Evolutionary conservation across 2,113 vertebrate species (phyloP).

Genomic region (Vulpes lagopus): DNA sequence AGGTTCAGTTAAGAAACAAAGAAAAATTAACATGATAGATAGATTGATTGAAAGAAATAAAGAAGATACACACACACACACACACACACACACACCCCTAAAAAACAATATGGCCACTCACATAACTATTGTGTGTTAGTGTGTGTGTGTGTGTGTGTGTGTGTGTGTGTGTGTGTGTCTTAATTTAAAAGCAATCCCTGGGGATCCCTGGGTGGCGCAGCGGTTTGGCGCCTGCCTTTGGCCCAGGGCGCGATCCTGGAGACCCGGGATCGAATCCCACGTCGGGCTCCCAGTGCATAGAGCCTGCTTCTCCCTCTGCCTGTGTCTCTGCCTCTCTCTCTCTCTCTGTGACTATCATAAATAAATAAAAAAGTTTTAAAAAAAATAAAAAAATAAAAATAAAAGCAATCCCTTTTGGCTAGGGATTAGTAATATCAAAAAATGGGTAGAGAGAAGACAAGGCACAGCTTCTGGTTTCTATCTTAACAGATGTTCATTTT

Average conservation of each 20-base stretch:
- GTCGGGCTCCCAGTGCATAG: too few relatives aligned
- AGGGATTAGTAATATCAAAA: background rate
- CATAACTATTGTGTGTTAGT: background rate
- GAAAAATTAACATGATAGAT: background rate
- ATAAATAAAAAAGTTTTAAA: too few relatives aligned
- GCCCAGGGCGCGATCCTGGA: too few relatives aligned
- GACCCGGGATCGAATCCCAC: too few relatives aligned
- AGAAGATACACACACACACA: background rate
- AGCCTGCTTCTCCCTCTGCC: too few relatives aligned
- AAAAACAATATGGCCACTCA: background rate
- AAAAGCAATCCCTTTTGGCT: background rate
- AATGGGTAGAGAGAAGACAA: background rate
- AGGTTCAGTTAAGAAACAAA: background rate
- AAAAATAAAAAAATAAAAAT: too few relatives aligned
- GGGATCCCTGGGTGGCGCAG: too few relatives aligned
- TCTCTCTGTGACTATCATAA: too few relatives aligned
- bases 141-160: background rate
- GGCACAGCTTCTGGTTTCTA: background rate
- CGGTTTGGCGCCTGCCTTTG: too few relatives aligned
- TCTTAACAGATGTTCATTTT: background rate
- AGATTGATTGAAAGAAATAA: too few relatives aligned
- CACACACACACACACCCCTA: background rate
- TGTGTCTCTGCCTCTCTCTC: too few relatives aligned
- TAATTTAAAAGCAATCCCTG: background rate
- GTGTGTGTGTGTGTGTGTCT: background rate